Percentiles rank a stretch among this genome's conserved stretches.
Evolutionary conservation across 2,797 vertebrate genomes (phyloP).

Genomic region (Vespertilio murinus): DNA sequence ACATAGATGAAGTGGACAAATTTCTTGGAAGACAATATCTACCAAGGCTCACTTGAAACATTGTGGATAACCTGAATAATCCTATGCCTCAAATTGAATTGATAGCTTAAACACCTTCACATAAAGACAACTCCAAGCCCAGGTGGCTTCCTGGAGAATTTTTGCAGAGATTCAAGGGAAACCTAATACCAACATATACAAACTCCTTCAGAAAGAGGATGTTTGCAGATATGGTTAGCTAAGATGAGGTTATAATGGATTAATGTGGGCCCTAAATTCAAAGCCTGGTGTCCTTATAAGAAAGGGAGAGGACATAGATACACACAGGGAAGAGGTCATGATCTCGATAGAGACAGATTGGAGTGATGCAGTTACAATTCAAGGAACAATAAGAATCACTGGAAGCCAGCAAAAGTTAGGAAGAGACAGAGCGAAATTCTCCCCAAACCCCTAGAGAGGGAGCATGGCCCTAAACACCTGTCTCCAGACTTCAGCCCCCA

Average conservation of each 20-base stretch:
- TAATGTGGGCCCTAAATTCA: background rate
- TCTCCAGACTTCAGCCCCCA: background rate
- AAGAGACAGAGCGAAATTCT: background rate
- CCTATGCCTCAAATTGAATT: background rate
- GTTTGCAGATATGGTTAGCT: background rate
- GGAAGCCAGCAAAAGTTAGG: background rate
- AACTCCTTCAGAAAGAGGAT: background rate
- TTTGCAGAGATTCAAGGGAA: background rate
- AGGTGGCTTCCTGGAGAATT: background rate
- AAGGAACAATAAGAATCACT: background rate
- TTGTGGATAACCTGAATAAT: background rate
- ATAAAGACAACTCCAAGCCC: background rate
- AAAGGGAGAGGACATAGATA: background rate
- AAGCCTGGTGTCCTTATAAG: background rate
- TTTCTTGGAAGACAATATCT: background rate
- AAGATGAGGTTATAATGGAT: background rate
- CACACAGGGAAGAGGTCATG: background rate
- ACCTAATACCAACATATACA: background rate
- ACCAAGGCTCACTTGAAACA: background rate
- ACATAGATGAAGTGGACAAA: background rate
- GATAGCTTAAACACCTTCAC: background rate
- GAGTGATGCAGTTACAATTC: background rate
- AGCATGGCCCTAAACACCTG: background rate
- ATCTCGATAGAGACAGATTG: background rate
- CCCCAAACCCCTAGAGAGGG: background rate